phyloP scores from a whole-genome alignment of 2,113 vertebrate species.

The Calidris pugnax region DNA sequence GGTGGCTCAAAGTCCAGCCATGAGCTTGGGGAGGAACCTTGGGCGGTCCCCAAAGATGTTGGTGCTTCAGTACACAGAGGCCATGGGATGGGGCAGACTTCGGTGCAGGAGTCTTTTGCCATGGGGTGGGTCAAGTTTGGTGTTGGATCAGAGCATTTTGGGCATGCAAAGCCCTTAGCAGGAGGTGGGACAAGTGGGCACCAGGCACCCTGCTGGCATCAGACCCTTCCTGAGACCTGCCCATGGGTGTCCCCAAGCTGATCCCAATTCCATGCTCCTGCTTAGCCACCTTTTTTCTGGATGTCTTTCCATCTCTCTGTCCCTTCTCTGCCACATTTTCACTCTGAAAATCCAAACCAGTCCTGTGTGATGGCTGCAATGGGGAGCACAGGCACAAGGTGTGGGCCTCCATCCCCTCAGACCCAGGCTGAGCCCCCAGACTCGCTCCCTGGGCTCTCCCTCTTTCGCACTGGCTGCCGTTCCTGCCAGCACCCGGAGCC shows the following conservation, averaged over 20 bases:
- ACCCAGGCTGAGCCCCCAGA: background rate
- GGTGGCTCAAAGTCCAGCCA: background rate
- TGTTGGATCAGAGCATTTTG: background rate
- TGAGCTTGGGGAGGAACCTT: background rate
- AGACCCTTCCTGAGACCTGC: background rate
- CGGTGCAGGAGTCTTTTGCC: background rate
- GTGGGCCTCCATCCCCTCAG: rapidly evolving
- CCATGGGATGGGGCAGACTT: rapidly evolving
- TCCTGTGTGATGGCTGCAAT: rapidly evolving
- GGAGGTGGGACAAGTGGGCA: background rate
- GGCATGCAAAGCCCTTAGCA: background rate
- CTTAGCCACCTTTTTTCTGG: rapidly evolving
- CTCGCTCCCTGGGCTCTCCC: background rate
- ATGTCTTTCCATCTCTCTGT: background rate
- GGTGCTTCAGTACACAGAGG: background rate
- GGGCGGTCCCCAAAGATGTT: background rate
- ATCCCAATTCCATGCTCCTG: background rate
- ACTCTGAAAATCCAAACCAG: background rate
- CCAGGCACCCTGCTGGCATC: background rate
- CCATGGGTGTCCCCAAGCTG: background rate
- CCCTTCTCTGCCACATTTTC: background rate
- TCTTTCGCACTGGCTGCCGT: background rate
- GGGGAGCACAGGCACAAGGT: background rate
- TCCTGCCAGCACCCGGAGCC: background rate
- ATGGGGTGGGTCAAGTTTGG: background rate